These are phyloP conservation scores for Drosophila orosa DNA, from an alignment of 1,140 invertebrate genomes.

Conservation along the genomic window DNA sequence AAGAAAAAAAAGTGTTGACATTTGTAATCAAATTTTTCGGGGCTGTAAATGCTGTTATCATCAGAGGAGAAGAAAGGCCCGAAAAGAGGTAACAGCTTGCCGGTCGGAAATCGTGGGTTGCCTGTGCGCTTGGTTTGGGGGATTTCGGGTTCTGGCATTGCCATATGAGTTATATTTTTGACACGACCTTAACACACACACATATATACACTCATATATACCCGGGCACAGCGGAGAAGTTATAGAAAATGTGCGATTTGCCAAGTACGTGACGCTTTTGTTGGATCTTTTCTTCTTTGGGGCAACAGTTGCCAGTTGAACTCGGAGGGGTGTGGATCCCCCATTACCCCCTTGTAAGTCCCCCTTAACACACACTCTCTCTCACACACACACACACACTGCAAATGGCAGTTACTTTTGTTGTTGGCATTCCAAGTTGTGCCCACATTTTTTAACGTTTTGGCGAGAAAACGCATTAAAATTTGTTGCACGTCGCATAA, in stretches of 20 bases:
- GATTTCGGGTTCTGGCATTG: background rate
- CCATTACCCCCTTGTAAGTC: conserved; percentile 8
- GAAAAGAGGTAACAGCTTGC: conserved; percentile 53
- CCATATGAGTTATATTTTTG: conserved; percentile 64
- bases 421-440: conserved; percentile 76
- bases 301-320: conserved; percentile 77
- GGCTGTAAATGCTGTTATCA: conserved; percentile 62
- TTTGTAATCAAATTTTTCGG: conserved; percentile 72
- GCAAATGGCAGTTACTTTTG: conserved; percentile 73
- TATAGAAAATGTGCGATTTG: conserved; percentile 79
- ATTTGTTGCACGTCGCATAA: conserved; percentile 82
- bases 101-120: conserved; percentile 20
- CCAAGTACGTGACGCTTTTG: conserved; percentile 78
- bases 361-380: conserved; percentile 34
- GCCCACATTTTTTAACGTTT: conserved; percentile 82
- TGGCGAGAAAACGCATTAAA: conserved; percentile 81
- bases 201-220: conserved; percentile 5
- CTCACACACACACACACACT: conserved; percentile 31
- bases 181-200: conserved; percentile 40
- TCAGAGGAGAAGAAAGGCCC: conserved; percentile 48
- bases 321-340: conserved; percentile 34
- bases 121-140: background rate
- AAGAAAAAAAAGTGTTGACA: conserved; percentile 59
- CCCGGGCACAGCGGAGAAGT: conserved; percentile 27
- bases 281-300: conserved; percentile 59